Evolutionary conservation across 1,140 invertebrate species (phyloP), one percentile per base, ranked within the genome.

Genomic region (Scaptomyza pallida): DNA sequence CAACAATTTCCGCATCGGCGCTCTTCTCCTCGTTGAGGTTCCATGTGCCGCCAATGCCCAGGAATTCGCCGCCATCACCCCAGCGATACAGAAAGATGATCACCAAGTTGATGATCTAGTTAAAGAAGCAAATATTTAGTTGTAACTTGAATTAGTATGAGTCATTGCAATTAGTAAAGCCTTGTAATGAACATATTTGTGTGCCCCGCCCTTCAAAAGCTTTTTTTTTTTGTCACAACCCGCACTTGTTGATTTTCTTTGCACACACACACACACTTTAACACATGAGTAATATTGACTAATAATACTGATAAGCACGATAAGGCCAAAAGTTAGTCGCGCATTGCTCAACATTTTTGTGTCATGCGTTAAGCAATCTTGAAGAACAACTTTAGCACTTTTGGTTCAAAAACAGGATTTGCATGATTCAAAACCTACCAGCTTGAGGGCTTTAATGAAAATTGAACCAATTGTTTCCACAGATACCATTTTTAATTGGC

Each of bases 1-100:
- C 96, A 0, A 97, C 94, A 26, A 97, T 97, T 93, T 97, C 96
- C 19, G 95, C 95, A 85, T 97, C 96, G 0, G 95, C 94, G 90
- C 95, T 96, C 92, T 97, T 97, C 78, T 96, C 95, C 91, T 97
- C 96, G 78, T 96, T 95, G n/a, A 97, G 91, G 91, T 97, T 97
- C 96, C 96, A 97, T 6, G 95, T 96, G 26, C 96, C 96, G 37
- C 96, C 96, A 13, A 97, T 95, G 21, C 96, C 96, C 40, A 97
- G 92, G 89, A 97, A 97, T 76, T 95, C 93, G 1, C 96, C 96
- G 44, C 94, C 93, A 89, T 95, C 95, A n/a, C 96, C 96, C 40
- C 94, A 95, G 70, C 96, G 94, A 91, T 97, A 97, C 1, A 97
- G 92, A 43, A 97, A 94, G 21, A 97, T 82, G 56, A 97, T 95